These are phyloP conservation scores for Hyppa rectilinea DNA, from an alignment of 2,888 invertebrate species.

Conservation along the genomic window DNA sequence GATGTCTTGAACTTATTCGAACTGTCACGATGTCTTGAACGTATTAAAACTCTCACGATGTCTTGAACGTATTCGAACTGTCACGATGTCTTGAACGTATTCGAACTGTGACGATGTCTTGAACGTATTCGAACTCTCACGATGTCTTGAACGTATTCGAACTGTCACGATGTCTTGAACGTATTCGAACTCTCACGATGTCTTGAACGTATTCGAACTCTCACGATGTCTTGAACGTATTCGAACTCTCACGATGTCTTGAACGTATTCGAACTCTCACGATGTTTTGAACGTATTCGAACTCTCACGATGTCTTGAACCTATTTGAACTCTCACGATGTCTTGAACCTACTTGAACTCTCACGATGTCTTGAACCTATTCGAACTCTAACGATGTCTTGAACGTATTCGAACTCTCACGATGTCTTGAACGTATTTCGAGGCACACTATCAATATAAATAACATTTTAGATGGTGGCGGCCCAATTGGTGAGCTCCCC, in stretches of 20 bases:
- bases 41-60: slow-evolving; percentile 14
- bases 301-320: neutral
- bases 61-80: neutral
- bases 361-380: neutral
- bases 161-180: no score
- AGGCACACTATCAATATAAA: slow-evolving; percentile 55
- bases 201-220: neutral
- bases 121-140: neutral
- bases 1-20: no score
- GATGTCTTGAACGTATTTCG: slow-evolving; percentile 44
- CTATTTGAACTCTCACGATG: neutral
- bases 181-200: neutral
- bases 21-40: slow-evolving; percentile 35
- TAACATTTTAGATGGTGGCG: slow-evolving; percentile 79
- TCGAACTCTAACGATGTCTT: neutral
- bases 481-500: slow-evolving; percentile 86
- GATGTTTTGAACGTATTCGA: neutral
- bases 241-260: neutral
- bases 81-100: slow-evolving; percentile 38
- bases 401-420: neutral
- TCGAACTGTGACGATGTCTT: slow-evolving; percentile 15
- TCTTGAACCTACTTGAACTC: neutral
- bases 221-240: neutral
- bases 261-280: neutral
- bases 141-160: slow-evolving; percentile 44